phyloP scores from a whole-genome alignment of 1,140 invertebrate genomes.

The Laupala kohalensis region DNA sequence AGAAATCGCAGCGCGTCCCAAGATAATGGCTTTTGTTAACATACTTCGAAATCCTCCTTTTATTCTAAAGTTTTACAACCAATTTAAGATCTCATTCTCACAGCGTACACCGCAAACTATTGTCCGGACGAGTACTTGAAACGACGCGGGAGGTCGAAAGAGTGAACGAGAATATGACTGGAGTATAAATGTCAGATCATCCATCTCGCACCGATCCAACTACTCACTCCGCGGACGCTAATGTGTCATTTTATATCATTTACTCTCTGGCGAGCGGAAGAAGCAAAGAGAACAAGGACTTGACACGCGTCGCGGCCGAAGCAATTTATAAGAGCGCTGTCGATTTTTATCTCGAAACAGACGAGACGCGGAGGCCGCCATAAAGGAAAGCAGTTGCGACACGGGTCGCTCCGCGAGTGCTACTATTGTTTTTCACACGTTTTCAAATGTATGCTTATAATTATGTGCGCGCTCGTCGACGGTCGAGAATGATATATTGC shows the following conservation, averaged over 20 bases:
- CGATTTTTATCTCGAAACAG: background rate
- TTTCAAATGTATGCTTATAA: background rate
- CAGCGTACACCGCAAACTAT: background rate
- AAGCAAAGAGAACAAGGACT: background rate
- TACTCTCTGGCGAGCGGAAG: background rate
- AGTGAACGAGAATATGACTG: background rate
- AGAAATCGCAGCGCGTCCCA: background rate
- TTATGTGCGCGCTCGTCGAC: background rate
- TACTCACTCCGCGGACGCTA: background rate
- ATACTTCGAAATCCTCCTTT: background rate
- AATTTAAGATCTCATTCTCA: background rate
- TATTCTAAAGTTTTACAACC: background rate
- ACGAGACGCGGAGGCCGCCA: background rate
- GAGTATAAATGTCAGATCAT: background rate
- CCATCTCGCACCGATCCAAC: background rate
- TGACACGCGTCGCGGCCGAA: background rate
- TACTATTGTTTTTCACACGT: background rate
- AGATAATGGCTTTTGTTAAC: background rate
- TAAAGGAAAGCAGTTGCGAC: background rate
- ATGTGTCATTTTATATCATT: background rate
- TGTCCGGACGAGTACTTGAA: background rate
- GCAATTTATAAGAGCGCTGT: background rate
- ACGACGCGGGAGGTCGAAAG: background rate
- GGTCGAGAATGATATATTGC: background rate
- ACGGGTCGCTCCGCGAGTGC: background rate